These are phyloP conservation scores for Ditylenchus dipsaci DNA, from an alignment of 1,140 invertebrate genomes.

Conservation along the genomic window DNA sequence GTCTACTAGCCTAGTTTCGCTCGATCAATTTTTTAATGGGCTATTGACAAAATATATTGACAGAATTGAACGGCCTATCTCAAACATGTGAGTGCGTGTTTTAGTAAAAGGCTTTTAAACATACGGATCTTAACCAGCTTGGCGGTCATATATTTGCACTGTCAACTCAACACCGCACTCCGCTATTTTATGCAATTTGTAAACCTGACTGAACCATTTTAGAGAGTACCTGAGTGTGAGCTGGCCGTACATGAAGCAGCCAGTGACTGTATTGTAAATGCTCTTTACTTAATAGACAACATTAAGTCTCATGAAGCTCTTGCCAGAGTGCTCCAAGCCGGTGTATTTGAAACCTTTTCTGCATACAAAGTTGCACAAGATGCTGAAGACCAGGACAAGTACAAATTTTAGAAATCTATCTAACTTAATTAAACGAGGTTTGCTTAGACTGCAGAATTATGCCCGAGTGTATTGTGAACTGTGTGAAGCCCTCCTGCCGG, in stretches of 20 bases:
- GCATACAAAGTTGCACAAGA: slow-evolving; percentile 85
- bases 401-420: slow-evolving; percentile 10
- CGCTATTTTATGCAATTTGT: too few relatives aligned
- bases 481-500: slow-evolving; percentile 80
- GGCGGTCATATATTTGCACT: too few relatives aligned
- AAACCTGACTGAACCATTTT: background rate
- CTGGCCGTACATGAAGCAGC: slow-evolving; percentile 66
- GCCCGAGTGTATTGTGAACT: slow-evolving; percentile 90
- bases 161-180: too few relatives aligned
- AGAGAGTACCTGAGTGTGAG: slow-evolving; percentile 61
- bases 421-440: slow-evolving; percentile 24
- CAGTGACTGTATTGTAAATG: slow-evolving; percentile 81
- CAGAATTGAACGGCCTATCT: too few relatives aligned
- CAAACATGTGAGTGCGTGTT: too few relatives aligned
- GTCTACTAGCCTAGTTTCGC: too few relatives aligned
- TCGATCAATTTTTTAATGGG: too few relatives aligned
- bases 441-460: slow-evolving; percentile 76
- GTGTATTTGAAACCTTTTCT: slow-evolving; percentile 74
- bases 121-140: too few relatives aligned
- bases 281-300: slow-evolving; percentile 64
- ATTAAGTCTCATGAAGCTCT: slow-evolving; percentile 68
- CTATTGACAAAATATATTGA: too few relatives aligned
- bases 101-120: too few relatives aligned
- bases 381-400: slow-evolving; percentile 80
- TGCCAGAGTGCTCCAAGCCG: slow-evolving; percentile 75